A percentile compares a stretch with the other conserved stretches of the same genome.
Conservation (phyloP, 92 coral and sea anemone species). For the Virgularia gustaviana region DNA sequence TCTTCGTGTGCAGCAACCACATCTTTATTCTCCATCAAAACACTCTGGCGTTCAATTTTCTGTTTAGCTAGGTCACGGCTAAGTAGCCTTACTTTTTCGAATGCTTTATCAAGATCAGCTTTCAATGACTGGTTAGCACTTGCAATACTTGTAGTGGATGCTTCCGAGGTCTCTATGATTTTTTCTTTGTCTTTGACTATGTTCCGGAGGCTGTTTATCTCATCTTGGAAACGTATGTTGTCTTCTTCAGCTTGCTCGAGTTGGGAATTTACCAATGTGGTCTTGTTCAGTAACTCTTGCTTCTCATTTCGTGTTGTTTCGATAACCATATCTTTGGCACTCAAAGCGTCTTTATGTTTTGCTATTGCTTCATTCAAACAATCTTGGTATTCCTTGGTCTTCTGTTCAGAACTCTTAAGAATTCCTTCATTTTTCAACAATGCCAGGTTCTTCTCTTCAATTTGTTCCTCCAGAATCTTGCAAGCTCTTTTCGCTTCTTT, state of each 20-base stretch:
- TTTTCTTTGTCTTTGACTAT: conserved; percentile 4
- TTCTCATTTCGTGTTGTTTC: not conserved
- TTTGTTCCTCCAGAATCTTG: not conserved
- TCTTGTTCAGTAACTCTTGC: not conserved
- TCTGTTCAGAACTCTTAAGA: not conserved
- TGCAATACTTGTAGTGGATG: not conserved
- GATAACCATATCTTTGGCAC: not conserved
- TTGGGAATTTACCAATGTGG: not conserved
- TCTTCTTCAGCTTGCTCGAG: not conserved
- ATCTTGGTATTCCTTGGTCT: conserved; percentile 11
- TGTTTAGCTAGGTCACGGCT: not conserved
- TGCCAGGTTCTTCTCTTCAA: conserved; percentile 14
- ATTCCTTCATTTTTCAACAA: not conserved
- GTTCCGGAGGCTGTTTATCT: not conserved
- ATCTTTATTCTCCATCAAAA: not conserved
- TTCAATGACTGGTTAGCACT: not conserved
- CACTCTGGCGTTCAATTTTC: not conserved
- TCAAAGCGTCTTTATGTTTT: not conserved
- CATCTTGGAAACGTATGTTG: not conserved
- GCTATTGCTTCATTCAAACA: not conserved
- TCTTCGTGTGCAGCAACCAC: not conserved
- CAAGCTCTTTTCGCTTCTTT: not conserved
- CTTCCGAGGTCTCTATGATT: not conserved
- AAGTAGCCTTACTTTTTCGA: not conserved
- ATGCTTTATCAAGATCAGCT: not conserved